phyloP scores from a whole-genome alignment of 2,888 invertebrate species.

The Oscheius sp. region DNA sequence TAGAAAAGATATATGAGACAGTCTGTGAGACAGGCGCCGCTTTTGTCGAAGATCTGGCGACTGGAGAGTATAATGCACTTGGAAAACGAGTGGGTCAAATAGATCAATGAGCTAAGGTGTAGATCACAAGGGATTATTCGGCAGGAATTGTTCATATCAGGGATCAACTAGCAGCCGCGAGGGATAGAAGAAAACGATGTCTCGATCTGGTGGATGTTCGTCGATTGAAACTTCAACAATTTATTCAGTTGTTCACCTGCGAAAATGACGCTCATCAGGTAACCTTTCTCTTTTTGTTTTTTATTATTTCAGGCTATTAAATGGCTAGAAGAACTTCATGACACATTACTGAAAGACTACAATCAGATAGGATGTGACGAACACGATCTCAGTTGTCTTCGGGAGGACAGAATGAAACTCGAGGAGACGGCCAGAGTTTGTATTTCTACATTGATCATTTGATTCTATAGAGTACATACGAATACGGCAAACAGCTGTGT shows the following conservation, averaged over 20 bases:
- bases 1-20: conserved; percentile 37
- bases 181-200: conserved; percentile 69
- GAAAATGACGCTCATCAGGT: conserved; percentile 82
- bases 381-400: conserved; percentile 80
- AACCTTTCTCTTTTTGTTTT: neutral
- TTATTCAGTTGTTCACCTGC: conserved; percentile 80
- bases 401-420: conserved; percentile 81
- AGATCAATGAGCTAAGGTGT: conserved; percentile 71
- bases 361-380: conserved; percentile 47
- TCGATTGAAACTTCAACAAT: conserved; percentile 82
- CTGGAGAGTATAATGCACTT: conserved; percentile 25
- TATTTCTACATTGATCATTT: neutral
- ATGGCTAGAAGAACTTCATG: conserved; percentile 82
- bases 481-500: conserved; percentile 83
- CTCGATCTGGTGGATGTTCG: conserved; percentile 81
- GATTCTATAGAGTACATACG: conserved; percentile 79
- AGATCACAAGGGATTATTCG: conserved; percentile 77
- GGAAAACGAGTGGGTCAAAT: conserved; percentile 16
- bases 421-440: conserved; percentile 82
- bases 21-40: conserved; percentile 31
- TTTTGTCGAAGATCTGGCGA: conserved; percentile 36
- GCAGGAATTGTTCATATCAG: conserved; percentile 80
- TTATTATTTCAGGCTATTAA: conserved; percentile 77
- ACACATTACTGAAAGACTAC: conserved; percentile 76
- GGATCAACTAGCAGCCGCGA: conserved; percentile 43